Conservation (phyloP, 2,888 invertebrate genomes). For the Drosophila falleni region DNA sequence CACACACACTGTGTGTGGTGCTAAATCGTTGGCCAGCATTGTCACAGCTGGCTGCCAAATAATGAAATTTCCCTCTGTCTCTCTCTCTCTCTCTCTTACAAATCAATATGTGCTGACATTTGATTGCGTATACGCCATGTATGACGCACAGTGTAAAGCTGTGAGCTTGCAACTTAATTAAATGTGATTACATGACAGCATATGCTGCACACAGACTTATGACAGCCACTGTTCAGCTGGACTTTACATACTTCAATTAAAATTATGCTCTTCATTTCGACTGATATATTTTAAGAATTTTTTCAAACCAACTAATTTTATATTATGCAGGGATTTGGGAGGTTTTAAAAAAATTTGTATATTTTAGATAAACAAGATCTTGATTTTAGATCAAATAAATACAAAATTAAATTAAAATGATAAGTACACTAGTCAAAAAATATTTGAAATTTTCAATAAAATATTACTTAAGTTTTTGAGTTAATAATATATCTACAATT, state of each 20-base stretch:
- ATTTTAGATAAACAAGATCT: too few relatives aligned
- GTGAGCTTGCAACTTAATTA: constrained; percentile 50
- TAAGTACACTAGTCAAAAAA: too few relatives aligned
- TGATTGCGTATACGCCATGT: constrained; percentile 70
- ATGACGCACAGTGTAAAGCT: constrained; percentile 7
- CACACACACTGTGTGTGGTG: constrained; percentile 19
- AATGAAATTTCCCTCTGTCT: constrained; percentile 37
- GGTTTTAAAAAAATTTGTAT: too few relatives aligned
- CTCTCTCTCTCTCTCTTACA: constrained; percentile 1
- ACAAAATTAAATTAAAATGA: too few relatives aligned
- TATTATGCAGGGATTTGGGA: too few relatives aligned
- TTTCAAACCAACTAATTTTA: too few relatives aligned
- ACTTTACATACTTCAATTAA: neutral
- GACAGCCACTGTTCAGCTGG: constrained; percentile 21
- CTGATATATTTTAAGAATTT: neutral
- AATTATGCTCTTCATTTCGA: neutral
- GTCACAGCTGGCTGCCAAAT: constrained; percentile 47
- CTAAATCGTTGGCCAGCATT: constrained; percentile 47
- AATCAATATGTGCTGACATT: constrained; percentile 48
- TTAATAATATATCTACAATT: too few relatives aligned
- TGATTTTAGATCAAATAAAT: too few relatives aligned
- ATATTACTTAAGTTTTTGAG: too few relatives aligned
- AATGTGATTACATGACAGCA: constrained; percentile 35
- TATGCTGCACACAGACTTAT: constrained; percentile 1
- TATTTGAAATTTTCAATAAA: too few relatives aligned